Percentiles rank a stretch among this genome's conserved stretches.
phyloP scores from a whole-genome alignment of 2,888 invertebrate genomes.

The Cosmia pyralina region DNA sequence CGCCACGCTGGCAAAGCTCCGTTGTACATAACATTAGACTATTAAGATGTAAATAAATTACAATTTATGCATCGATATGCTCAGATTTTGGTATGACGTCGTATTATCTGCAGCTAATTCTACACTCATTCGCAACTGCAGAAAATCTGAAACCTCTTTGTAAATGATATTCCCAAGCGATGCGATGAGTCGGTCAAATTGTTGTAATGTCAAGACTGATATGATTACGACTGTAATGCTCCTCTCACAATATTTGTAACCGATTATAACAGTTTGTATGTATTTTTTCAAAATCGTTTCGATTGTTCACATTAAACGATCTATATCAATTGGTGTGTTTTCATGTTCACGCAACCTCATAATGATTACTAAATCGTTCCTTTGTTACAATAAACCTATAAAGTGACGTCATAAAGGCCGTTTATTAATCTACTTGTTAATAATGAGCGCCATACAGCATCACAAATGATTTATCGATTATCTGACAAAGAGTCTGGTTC shows the following conservation, averaged over 20 bases:
- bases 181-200: constrained; percentile 74
- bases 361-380: constrained; percentile 20
- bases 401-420: constrained; percentile 53
- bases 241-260: constrained; percentile 74
- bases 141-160: constrained; percentile 29
- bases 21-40: constrained; percentile 53
- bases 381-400: constrained; percentile 38
- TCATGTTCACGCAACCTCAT: constrained; percentile 41
- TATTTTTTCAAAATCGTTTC: constrained; percentile 84
- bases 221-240: constrained; percentile 72
- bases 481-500: constrained; percentile 76
- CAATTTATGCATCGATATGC: constrained; percentile 36
- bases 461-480: constrained; percentile 74
- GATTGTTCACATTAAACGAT: constrained; percentile 84
- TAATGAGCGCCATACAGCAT: constrained; percentile 62
- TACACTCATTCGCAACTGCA: constrained; percentile 22
- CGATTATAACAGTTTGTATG: constrained; percentile 74
- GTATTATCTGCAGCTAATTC: constrained; percentile 35
- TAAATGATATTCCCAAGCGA: constrained; percentile 37
- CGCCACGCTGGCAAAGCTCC: neutral
- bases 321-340: constrained; percentile 70
- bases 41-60: constrained; percentile 55
- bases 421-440: constrained; percentile 64
- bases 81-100: constrained; percentile 23
- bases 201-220: constrained; percentile 83